Base-by-base conservation (phyloP, 2,797 vertebrate genomes). In the Serranus cabrilla region DNA sequence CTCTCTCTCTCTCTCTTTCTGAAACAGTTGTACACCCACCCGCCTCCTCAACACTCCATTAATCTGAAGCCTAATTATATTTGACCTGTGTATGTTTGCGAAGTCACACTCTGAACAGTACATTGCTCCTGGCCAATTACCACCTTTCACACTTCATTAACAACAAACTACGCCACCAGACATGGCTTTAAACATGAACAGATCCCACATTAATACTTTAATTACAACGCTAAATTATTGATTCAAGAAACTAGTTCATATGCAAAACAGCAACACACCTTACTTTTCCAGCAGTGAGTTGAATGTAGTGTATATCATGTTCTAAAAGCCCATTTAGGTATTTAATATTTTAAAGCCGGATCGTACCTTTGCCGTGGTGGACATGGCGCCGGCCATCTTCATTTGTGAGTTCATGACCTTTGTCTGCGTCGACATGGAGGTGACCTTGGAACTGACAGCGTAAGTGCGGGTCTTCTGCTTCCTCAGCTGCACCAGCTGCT, bases 301-400 rank as follows among this genome's bases (percentile, higher is more conserved):
- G 14, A 63, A 59, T 17, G 4, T 12, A 49, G 6, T n/a, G 18
- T 5, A 63, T 27, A 20, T 64, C 12, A 34, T 34, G 8, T 34
- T 34, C 34, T 34, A 34, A 34, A 34, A 34, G 34, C 34, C 34
- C 34, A 6, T 34, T 34, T 27, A 27, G 27, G 27, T 27, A 3
- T 27, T 27, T 27, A 3, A 27, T 27, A 27, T 27, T 34, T 34
- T 34, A 8, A 34, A 34, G 34, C 6, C 34, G 46, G 31, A 37
- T 65, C 91, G 94, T 93, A 99, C 98, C 94, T 99, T 99, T 63
- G 98, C 97, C 52, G 98, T 97, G 52, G 96, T 94, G 80, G 97
- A 96, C 97, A 99, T 99, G 61, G 98, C 98, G 58, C 97, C 96
- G 0, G 98, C 98, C 98, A 99, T 99, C 94, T 99, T 99, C 97